These are phyloP conservation scores for Xyrichtys novacula DNA, from an alignment of 2,797 vertebrate species.

Conservation along the genomic window DNA sequence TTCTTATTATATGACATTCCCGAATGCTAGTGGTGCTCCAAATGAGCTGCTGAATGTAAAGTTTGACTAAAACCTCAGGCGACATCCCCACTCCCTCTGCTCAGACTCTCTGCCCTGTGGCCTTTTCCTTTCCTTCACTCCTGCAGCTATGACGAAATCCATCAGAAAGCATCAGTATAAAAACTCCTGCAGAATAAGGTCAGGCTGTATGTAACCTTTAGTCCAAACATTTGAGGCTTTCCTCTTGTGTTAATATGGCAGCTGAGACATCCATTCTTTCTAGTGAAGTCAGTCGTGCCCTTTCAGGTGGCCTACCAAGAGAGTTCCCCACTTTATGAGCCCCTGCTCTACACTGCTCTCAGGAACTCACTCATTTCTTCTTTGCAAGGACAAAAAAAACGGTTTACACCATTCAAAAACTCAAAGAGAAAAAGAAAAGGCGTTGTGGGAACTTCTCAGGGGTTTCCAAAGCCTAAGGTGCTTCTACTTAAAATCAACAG, in stretches of 20 bases:
- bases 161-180: neutral
- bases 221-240: neutral
- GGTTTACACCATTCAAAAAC: neutral
- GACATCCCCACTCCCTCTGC: neutral
- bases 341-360: conserved; percentile 7
- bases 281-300: neutral
- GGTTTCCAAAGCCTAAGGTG: conserved; percentile 1
- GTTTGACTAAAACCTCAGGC: neutral
- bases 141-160: neutral
- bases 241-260: neutral
- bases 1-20: too few species aligned
- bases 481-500: neutral
- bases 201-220: neutral
- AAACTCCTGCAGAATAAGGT: neutral
- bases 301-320: neutral
- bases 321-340: neutral
- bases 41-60: too few species aligned
- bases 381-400: neutral
- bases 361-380: neutral
- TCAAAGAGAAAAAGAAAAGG: neutral
- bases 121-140: neutral
- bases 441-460: conserved; percentile 29
- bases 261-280: neutral
- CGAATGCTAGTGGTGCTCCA: neutral
- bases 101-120: neutral